These are phyloP conservation scores for Chloropsis cyanopogon DNA, from an alignment of 2,113 vertebrate genomes.

Conservation along the genomic window DNA sequence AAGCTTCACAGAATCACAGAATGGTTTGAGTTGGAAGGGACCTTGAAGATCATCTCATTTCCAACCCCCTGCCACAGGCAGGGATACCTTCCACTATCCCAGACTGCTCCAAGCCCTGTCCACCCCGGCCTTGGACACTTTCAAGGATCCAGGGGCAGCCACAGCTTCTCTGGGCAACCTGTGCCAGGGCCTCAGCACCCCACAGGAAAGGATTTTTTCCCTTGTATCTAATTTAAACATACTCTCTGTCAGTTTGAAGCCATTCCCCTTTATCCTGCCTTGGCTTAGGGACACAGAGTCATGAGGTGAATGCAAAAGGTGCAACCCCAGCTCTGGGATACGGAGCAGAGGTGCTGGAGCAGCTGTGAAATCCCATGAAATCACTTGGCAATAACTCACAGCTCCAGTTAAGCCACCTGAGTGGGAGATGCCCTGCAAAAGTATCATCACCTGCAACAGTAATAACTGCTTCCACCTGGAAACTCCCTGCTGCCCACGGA, in stretches of 20 bases:
- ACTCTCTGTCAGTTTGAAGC: background rate
- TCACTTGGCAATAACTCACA: background rate
- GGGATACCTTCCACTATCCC: background rate
- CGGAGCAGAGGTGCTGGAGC: background rate
- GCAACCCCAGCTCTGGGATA: background rate
- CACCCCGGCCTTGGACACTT: background rate
- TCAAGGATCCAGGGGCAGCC: background rate
- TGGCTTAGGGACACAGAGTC: background rate
- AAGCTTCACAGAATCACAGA: background rate
- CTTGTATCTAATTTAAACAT: background rate
- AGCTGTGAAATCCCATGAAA: background rate
- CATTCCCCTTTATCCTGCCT: background rate
- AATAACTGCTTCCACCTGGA: conserved; percentile 7
- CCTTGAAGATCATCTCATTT: background rate
- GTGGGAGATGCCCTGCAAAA: background rate
- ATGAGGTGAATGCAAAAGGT: background rate
- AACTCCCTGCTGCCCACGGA: conserved; percentile 24
- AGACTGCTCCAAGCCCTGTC: background rate
- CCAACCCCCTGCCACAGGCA: background rate
- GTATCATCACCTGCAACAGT: background rate
- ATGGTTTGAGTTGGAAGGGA: background rate
- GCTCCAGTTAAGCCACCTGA: conserved; percentile 12
- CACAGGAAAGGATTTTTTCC: background rate
- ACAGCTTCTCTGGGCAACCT: background rate
- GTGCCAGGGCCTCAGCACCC: background rate